Percentiles rank a stretch among this genome's conserved stretches.
phyloP scores from a whole-genome alignment of 2,113 vertebrate species.

The Bothrops jararaca region DNA sequence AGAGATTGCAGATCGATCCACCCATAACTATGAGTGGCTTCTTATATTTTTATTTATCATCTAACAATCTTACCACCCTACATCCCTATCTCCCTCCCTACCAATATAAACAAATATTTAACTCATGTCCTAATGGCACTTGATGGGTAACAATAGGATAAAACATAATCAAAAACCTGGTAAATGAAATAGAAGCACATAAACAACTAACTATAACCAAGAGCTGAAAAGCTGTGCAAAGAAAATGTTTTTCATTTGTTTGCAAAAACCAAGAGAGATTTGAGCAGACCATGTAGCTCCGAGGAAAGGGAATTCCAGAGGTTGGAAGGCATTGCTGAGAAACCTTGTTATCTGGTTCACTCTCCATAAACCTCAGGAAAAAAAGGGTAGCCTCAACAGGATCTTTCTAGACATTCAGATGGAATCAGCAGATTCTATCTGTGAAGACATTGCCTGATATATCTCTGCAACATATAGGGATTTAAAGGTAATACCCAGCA shows the following conservation, averaged over 20 bases:
- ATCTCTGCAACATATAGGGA: not conserved
- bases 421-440: not conserved
- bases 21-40: not conserved
- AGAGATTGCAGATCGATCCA: not conserved
- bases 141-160: not conserved
- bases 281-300: not conserved
- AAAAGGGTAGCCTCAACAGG: not conserved
- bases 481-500: not conserved
- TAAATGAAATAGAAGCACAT: not conserved
- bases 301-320: not conserved
- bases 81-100: not conserved
- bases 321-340: not conserved
- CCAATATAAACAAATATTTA: not conserved
- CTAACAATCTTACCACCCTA: not conserved
- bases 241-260: not conserved
- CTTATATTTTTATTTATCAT: not conserved
- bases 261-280: not conserved
- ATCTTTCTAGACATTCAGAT: not conserved
- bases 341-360: not conserved
- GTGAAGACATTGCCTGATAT: not conserved
- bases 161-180: not conserved
- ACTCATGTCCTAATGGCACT: not conserved
- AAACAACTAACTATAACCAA: not conserved
- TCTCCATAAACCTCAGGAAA: not conserved
- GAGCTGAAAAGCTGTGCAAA: not conserved